Evolutionary conservation across 2,113 vertebrate species (phyloP), one percentile per base, ranked within the genome.

Genomic region (Zosterops borbonicus): DNA sequence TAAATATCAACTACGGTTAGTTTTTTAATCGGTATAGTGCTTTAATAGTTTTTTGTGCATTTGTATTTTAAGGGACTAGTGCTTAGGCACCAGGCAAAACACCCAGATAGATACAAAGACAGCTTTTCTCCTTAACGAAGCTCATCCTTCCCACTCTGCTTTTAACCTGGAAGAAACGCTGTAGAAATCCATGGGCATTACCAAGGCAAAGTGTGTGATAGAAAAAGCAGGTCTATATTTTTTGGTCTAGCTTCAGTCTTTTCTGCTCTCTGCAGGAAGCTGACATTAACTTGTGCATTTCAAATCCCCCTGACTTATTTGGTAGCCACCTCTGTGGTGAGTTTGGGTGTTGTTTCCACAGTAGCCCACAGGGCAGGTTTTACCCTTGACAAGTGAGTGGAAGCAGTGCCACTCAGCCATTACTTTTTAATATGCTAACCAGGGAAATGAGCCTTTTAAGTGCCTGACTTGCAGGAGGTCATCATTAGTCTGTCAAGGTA

Each of bases 401-500:
- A 39, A 89, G 78, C n/a, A 6, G 12, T 68, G 56, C 58, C 23
- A 20, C 69, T 94, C 37, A 13, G 44, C n/a, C 73, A 39, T 70
- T 74, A 28, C 63, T 81, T 96, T 91, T 92, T 70, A 93, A 89
- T 90, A 60, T 82, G 65, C 79, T 63, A 90, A 86, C 41, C 70
- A 79, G 80, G 58, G 49, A 89, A 84, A 90, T 7, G 49, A 89
- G 89, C 53, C 58, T 90, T 83, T 90, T 49, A 93, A 80, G 82
- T 27, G 56, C 64, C 55, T 77, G 85, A 74, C 74, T 87, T 83
- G 90, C 4, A 1, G 94, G 95, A 95, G 96, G 95, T 93, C 94
- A 91, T 95, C 92, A 71, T 92, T 76, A 94, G 81, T 35, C 77
- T 93, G 89, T 69, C 94, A 78, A 82, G 74, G 33, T 69, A 58